Percentiles rank a stretch among this genome's conserved stretches.
These are phyloP conservation scores for Pinctada fucata DNA, from an alignment of 2,888 invertebrate genomes.

Conservation along the genomic window DNA sequence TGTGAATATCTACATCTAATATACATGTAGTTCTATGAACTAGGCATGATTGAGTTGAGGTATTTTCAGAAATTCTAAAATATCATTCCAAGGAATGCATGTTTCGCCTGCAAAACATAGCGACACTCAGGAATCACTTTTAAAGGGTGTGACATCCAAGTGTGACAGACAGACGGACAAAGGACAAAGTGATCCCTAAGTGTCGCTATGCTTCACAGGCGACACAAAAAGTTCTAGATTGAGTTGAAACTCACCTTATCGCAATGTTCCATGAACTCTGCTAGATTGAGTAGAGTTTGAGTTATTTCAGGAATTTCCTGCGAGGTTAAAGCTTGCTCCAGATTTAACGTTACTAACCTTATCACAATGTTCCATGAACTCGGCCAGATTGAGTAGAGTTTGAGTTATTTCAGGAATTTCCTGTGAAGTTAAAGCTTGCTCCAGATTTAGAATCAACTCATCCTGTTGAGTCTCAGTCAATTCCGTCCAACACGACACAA, in stretches of 20 bases:
- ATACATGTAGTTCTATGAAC: too few relatives aligned
- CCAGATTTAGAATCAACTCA: slow-evolving; percentile 90
- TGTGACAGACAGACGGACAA: too few relatives aligned
- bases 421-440: slow-evolving; percentile 91
- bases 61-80: too few relatives aligned
- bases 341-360: slow-evolving; percentile 76
- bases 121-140: too few relatives aligned
- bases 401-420: slow-evolving; percentile 97
- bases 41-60: too few relatives aligned
- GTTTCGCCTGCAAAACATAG: too few relatives aligned
- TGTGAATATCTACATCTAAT: too few relatives aligned
- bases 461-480: slow-evolving; percentile 87
- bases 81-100: too few relatives aligned
- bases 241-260: slow-evolving; percentile 79
- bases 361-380: slow-evolving; percentile 99
- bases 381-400: slow-evolving; percentile 96
- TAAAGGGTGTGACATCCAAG: too few relatives aligned
- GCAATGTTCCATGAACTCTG: slow-evolving; percentile 99
- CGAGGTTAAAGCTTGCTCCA: slow-evolving; percentile 91
- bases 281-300: slow-evolving; percentile 96
- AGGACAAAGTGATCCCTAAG: too few relatives aligned
- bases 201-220: too few relatives aligned
- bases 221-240: too few relatives aligned
- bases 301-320: slow-evolving; percentile 97
- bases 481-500: slow-evolving; percentile 99